Evolutionary conservation across 2,888 invertebrate genomes (phyloP), one percentile per base, ranked within the genome.

Genomic region (Noctua comes): DNA sequence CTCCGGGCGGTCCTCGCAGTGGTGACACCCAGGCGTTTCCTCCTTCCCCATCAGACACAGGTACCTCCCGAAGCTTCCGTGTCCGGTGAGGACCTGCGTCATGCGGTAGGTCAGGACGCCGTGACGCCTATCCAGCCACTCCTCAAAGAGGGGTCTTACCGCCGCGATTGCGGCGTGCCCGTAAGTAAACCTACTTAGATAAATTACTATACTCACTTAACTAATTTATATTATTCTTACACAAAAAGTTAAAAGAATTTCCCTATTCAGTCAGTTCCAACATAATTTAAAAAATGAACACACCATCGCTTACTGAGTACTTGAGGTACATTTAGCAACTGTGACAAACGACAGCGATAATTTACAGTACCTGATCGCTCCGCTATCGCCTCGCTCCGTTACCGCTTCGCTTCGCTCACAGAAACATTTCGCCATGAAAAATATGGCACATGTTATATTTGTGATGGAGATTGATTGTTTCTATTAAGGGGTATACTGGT

Each of bases 381-480:
- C 68, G 79, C 72, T 76, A 79, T 82, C 84, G 70, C 68, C 40
- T 66, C 74, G 82, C 79, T 64, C 40, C 64, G 76, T 46, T 59
- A 24, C 48, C 73, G 64, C 59, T 73, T 74, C 70, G 80, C 77
- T 72, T 43, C 48, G 51, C 70, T 59, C 54, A 77, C 76, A 74
- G 80, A 76, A 88, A 79, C 79, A 82, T 85, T 66, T 65, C 51
- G 65, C 68, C 66, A 83, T 87, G 85, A 90, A 90, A 91, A 89
- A 89, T 88, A 87, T 89, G 88, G 82, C 88, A 90, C 89, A 90
- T 90, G 88, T 87, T 91, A 88, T 88, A 82, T 90, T 86, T 89
- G 83, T 91, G 91, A 93, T 91, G 90, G 88, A 86, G 91, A 93
- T 93, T 90, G 90, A 93, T 93, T 82, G 89, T 83, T 80, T 84